Evolutionary conservation across 2,797 vertebrate genomes (phyloP).

Genomic region (Hypotaenidia okinawae): DNA sequence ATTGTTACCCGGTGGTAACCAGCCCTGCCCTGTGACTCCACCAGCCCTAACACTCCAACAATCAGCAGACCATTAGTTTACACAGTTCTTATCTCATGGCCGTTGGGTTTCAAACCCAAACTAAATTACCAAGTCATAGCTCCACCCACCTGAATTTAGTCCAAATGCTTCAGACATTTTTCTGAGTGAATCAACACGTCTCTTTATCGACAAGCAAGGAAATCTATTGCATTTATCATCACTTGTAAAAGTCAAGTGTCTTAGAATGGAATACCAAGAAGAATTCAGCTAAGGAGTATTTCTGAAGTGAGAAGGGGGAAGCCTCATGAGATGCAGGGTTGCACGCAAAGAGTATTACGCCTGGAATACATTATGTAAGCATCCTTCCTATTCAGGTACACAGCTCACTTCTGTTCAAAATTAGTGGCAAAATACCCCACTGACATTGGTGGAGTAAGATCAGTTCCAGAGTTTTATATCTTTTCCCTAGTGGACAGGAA

Average conservation of each 20-base stretch:
- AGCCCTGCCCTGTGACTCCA: background rate
- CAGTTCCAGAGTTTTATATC: background rate
- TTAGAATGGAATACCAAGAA: slow-evolving; percentile 25
- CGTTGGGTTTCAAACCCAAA: slow-evolving; percentile 46
- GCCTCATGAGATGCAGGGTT: background rate
- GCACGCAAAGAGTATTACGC: background rate
- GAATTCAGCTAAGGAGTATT: slow-evolving; percentile 37
- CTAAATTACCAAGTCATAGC: slow-evolving; percentile 24
- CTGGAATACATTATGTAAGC: background rate
- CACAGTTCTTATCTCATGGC: slow-evolving; percentile 49
- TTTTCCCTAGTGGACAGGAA: background rate
- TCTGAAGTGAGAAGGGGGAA: slow-evolving; percentile 29
- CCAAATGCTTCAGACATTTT: slow-evolving; percentile 31
- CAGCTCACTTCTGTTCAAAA: background rate
- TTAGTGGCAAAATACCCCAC: background rate
- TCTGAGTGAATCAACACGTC: slow-evolving; percentile 44
- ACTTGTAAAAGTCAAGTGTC: slow-evolving; percentile 60
- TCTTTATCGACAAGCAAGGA: slow-evolving; percentile 10
- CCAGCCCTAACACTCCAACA: background rate
- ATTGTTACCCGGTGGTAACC: background rate
- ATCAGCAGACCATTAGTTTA: slow-evolving; percentile 40
- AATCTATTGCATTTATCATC: slow-evolving; percentile 39
- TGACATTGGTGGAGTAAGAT: background rate
- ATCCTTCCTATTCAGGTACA: background rate
- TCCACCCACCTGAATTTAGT: slow-evolving; percentile 49